Evolutionary conservation across 1,140 invertebrate genomes (phyloP), one percentile per base, ranked within the genome.

Genomic region (Bombus superbus): DNA sequence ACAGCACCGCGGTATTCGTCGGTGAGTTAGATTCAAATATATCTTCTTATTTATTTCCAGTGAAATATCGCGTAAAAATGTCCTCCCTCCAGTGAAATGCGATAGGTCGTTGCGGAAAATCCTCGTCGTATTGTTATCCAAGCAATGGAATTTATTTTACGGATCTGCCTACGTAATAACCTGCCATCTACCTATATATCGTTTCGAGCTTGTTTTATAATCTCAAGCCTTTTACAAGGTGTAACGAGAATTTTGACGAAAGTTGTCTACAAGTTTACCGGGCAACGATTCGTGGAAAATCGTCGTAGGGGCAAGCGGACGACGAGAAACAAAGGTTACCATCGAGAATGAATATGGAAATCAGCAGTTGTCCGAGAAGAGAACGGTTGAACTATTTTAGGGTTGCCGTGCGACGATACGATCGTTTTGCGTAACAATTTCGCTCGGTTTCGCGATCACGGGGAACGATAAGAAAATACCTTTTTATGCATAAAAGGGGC

Each of bases 1-100:
- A 99, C 94, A 99, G 98, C 92, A 99, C 98, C 38, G 97, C 98
- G 84, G 97, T 98, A 89, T 98, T 97, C 94, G 97, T 96, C 89
- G 96, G 96, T 97, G 94, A 95, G 94, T 93, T 75, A 57, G 10
- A 44, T 15, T 72, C 28, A 3, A 47, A 47, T 44, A 32, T 22
- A 18, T 75, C 25, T 57, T n/a, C n/a, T n/a, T 42, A 38, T 64
- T 75, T 81, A 68, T 68, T 68, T 25, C 3, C 35, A 22, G 35
- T 8, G 35, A 68, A 68, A 68, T 25, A 22, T 68, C 66, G 66
- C 66, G 35, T 22, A 18, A 10, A 25, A 25, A 38, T 22, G 32
- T 68, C 8, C 1, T 32, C 32, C 15, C 1, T 3, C 8, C 6
- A 22, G 10, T 10, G 22, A 68, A 68, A 38, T 22, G 66, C 32